phyloP scores from a whole-genome alignment of 2,797 vertebrate genomes.

The Glossophaga mutica region DNA sequence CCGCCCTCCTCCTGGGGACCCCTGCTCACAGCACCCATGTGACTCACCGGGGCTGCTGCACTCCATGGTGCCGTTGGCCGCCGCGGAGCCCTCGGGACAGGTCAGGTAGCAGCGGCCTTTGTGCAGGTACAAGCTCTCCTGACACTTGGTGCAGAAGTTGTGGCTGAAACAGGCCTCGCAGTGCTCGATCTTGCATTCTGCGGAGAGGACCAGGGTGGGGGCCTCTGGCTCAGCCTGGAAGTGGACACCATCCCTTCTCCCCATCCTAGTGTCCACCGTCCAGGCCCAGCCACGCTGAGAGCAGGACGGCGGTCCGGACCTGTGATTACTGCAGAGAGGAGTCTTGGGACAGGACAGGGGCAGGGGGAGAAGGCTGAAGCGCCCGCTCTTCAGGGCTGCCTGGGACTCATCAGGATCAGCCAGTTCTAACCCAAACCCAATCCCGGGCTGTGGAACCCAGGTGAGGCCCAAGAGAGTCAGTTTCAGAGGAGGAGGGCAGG shows the following conservation, averaged over 20 bases:
- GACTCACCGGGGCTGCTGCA: constrained; percentile 90
- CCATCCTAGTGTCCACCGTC: background rate
- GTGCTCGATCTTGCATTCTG: constrained; percentile 99
- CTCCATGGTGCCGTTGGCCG: constrained; percentile 93
- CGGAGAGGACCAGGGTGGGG: constrained; percentile 36
- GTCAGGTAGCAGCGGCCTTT: constrained; percentile 93
- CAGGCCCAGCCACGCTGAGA: background rate
- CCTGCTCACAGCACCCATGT: accelerated
- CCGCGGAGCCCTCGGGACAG: constrained; percentile 91
- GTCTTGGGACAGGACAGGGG: background rate
- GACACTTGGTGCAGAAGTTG: constrained; percentile 99
- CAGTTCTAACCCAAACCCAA: background rate
- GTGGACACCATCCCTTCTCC: background rate
- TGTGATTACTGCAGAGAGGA: background rate
- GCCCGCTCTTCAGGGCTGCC: background rate
- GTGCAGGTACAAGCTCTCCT: constrained; percentile 96
- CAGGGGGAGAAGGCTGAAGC: too few species aligned
- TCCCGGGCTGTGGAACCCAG: background rate
- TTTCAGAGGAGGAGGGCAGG: background rate
- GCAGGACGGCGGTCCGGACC: background rate
- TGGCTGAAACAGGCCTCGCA: constrained; percentile 99
- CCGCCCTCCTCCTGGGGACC: background rate
- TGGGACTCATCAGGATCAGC: background rate
- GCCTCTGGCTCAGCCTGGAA: background rate
- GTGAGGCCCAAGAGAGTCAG: background rate